Base-by-base conservation (phyloP, 30 jellyfish, hydroid and myxozoan species). In the Aurelia aurita region DNA sequence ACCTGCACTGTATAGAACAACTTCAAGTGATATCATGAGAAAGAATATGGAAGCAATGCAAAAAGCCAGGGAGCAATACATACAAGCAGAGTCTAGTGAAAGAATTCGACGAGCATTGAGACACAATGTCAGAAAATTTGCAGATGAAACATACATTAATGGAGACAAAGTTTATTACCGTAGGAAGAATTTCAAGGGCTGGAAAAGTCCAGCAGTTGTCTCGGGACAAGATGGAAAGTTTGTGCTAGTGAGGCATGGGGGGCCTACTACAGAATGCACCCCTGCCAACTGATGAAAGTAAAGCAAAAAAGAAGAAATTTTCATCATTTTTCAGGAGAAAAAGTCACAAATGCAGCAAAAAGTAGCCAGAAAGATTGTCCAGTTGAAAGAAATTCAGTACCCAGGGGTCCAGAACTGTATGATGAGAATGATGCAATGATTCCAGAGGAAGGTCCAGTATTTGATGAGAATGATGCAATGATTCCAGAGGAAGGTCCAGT, bases 121-220 rank as follows among this genome's bases (percentile, higher is more conserved):
- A 2, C 91, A 80, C 58, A 64, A 80, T 22, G 75, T 47, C n/a
- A 66, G 91, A 57, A 16, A 34, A 2, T 66, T 0, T 74, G 46
- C 49, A 12, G 91, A 80, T 13, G 89, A 39, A 2, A 58, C 5
- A 9, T 80, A 0, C 28, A 1, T 20, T 0, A 63, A 55, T 32
- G 91, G 87, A 13, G 91, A 80, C 12, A 64, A 64, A 29, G 91
- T 66, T 8, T 66, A 21, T 8, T 77, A 64, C 88, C 28, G 43
- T n/a, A 2, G 88, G 18, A 44, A 44, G 25, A 21, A 54, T 5
- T 18, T 4, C 22, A 65, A 66, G 16, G 43, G 74, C 12, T 34
- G 46, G 46, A 34, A 34, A 10, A 10, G 46, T 10, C 46, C 46
- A 34, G 46, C 46, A 34, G 7, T 10, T 2, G 46, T 34, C 10